Evolutionary conservation across 2,888 invertebrate species (phyloP), one percentile per base, ranked within the genome.

Genomic region (Hybos culiciformis): DNA sequence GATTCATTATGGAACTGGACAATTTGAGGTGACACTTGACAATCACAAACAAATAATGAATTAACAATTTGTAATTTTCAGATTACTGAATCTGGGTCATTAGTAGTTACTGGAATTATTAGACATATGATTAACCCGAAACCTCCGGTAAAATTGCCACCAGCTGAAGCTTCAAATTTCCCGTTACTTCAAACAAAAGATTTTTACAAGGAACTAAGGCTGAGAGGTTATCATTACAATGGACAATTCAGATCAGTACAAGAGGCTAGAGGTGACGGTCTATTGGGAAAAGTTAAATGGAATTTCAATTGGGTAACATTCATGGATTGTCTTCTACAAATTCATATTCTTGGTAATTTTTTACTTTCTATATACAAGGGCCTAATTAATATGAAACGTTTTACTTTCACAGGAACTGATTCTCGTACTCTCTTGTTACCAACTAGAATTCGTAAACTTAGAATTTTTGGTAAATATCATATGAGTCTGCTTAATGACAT

Each of bases 281-380:
- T 57, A 0, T 58, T 53, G 20, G 67, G 66, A 5, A 53, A 56
- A 58, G 59, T 54, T 6, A 62, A 71, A 41, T 91, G 88, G 88
- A 71, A 74, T 39, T 79, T 79, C 54, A 85, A 87, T 65, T 93
- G 91, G 90, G 79, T 85, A 7, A 75, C 84, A 4, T 88, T 88
- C 62, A 75, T 93, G 68, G 92, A 93, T 66, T 83, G 83, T 26
- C 81, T 93, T 78, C 70, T 93, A 12, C 92, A 93, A 63, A 76
- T 85, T 54, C 75, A 78, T 53, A 77, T 90, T 39, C 60, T 88
- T 20, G 75, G 77, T 20, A n/a, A n/a, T n/a, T n/a, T n/a, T n/a
- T n/a, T n/a, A n/a, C n/a, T n/a, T n/a, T n/a, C n/a, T n/a, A n/a
- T n/a, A n/a, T n/a, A n/a, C n/a, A n/a, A n/a, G n/a, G n/a, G n/a